Percentiles rank a stretch among this genome's conserved stretches.
Evolutionary conservation across 35 echinoderm and acorn worm species (phyloP).

Genomic region (Amphiura filiformis): DNA sequence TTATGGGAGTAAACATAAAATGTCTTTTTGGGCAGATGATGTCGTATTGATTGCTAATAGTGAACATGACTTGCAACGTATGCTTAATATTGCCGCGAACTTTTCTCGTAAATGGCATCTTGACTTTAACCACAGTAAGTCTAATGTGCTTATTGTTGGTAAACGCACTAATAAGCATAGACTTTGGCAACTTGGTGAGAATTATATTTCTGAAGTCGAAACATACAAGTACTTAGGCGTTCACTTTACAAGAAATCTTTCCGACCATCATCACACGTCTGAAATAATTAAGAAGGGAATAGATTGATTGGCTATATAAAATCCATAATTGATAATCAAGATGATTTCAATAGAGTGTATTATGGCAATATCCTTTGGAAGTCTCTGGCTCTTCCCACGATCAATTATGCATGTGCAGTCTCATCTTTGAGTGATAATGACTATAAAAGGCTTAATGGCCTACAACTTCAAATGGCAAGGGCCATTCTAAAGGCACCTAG

Average conservation of each 20-base stretch:
- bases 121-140: not conserved
- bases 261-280: not conserved
- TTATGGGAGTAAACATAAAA: not conserved
- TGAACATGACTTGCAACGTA: not conserved
- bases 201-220: not conserved
- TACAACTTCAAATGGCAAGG: too few species aligned
- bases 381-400: too few species aligned
- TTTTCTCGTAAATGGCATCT: not conserved
- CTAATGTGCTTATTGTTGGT: not conserved
- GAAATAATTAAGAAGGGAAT: not conserved
- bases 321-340: too few species aligned
- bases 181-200: not conserved
- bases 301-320: not conserved
- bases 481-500: too few species aligned
- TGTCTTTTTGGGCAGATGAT: conserved; percentile 6
- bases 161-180: not conserved
- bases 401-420: too few species aligned
- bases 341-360: too few species aligned
- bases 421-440: too few species aligned
- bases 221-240: not conserved
- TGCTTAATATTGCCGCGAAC: not conserved
- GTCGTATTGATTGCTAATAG: not conserved
- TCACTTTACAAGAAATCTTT: not conserved
- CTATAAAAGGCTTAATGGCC: too few species aligned
- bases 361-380: too few species aligned